These are phyloP conservation scores for Aplocera efformata DNA, from an alignment of 2,888 invertebrate genomes.

Conservation along the genomic window DNA sequence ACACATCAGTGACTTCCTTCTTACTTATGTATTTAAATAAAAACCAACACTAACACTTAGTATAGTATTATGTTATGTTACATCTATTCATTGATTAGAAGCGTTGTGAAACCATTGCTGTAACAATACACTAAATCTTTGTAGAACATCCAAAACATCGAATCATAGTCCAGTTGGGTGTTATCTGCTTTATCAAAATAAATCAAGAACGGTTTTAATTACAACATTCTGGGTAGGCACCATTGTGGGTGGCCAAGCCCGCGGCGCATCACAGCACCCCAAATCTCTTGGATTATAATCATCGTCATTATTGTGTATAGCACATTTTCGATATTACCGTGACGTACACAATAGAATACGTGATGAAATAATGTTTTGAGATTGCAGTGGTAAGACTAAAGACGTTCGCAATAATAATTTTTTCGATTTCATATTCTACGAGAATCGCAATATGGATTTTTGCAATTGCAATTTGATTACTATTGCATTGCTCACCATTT, in stretches of 20 bases:
- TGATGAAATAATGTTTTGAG: no score
- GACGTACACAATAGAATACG: slow-evolving; percentile 41
- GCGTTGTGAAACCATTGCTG: slow-evolving; percentile 22
- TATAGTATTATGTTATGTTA: no score
- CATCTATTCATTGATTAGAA: no score
- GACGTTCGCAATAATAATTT: no score
- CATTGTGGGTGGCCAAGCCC: slow-evolving; percentile 60
- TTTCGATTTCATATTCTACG: no score
- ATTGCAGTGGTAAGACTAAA: no score
- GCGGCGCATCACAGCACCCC: slow-evolving; percentile 39
- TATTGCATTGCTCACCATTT: no score
- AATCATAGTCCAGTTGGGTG: slow-evolving; percentile 39
- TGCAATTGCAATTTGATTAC: no score
- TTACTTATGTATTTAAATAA: no score
- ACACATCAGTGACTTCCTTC: no score
- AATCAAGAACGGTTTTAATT: slow-evolving; percentile 59
- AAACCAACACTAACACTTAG: no score
- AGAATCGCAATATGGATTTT: no score
- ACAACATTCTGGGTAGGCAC: slow-evolving; percentile 48
- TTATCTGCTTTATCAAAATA: slow-evolving; percentile 57
- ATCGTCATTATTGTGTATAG: slow-evolving; percentile 49
- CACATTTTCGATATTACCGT: slow-evolving; percentile 43
- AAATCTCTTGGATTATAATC: slow-evolving; percentile 49
- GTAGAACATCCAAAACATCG: slow-evolving; percentile 37
- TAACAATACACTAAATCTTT: slow-evolving; percentile 33